These are phyloP conservation scores for Aquatica leii DNA, from an alignment of 2,888 invertebrate genomes.

Conservation along the genomic window DNA sequence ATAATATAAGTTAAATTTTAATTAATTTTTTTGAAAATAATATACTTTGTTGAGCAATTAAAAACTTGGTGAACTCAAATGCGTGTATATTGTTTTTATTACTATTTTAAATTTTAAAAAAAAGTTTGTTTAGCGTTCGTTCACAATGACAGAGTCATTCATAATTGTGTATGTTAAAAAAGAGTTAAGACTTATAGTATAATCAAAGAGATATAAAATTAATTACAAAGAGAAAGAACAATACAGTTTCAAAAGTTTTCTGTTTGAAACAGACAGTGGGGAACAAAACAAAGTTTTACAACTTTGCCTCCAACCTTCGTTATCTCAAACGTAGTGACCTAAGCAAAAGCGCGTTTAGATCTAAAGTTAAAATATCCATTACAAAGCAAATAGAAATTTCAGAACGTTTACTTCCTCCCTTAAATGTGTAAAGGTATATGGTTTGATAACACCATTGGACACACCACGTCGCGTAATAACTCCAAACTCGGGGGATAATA, in stretches of 20 bases:
- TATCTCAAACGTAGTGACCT: constrained; percentile 20
- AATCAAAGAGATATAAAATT: constrained; percentile 14
- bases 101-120: too few relatives aligned
- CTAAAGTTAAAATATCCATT: constrained; percentile 33
- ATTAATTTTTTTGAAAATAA: too few relatives aligned
- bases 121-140: too few relatives aligned
- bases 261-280: constrained; percentile 22
- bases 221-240: constrained; percentile 24
- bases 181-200: neutral
- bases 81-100: too few relatives aligned
- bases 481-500: constrained; percentile 46
- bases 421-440: constrained; percentile 43
- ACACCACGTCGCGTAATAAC: constrained; percentile 51
- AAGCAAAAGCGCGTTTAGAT: constrained; percentile 17
- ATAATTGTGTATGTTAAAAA: neutral
- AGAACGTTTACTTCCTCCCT: constrained; percentile 46
- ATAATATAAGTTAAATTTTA: too few relatives aligned
- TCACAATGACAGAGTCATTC: too few relatives aligned
- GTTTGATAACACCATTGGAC: constrained; percentile 52
- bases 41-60: too few relatives aligned
- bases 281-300: constrained; percentile 30
- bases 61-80: too few relatives aligned
- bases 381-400: constrained; percentile 46
- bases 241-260: constrained; percentile 26
- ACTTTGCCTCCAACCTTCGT: constrained; percentile 24